A percentile compares a stretch with the other conserved stretches of the same genome.
phyloP scores from a whole-genome alignment of 1,140 invertebrate genomes.

The Ceratoteleas bidentatus region DNA sequence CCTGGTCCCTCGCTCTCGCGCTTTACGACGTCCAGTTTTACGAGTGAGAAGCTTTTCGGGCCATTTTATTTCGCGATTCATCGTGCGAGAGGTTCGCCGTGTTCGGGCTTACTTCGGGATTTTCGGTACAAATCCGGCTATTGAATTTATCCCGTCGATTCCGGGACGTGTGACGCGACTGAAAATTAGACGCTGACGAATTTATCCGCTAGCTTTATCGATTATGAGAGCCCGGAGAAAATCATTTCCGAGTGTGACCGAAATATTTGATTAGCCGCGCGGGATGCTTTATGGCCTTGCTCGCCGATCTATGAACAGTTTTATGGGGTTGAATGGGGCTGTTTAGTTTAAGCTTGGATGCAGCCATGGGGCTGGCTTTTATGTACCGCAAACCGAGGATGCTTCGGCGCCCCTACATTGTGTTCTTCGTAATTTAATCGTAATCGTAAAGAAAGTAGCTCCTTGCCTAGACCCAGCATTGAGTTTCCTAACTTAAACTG shows the following conservation, averaged over 20 bases:
- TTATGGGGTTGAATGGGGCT: background rate
- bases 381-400: too few relatives aligned
- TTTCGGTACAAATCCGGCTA: conserved; percentile 54
- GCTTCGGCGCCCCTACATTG: too few relatives aligned
- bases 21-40: conserved; percentile 72
- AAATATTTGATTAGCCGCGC: conserved; percentile 40
- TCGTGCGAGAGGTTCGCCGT: conserved; percentile 35
- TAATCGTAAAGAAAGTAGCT: too few relatives aligned
- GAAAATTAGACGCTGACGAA: conserved; percentile 43
- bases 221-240: conserved; percentile 25
- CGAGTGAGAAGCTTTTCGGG: conserved; percentile 69
- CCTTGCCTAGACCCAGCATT: too few relatives aligned
- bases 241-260: conserved; percentile 41
- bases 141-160: conserved; percentile 58
- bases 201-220: conserved; percentile 40
- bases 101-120: conserved; percentile 41
- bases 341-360: conserved; percentile 1
- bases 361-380: too few relatives aligned
- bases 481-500: too few relatives aligned
- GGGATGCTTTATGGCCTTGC: conserved; percentile 19
- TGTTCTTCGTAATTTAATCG: too few relatives aligned
- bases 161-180: conserved; percentile 39
- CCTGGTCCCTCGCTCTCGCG: conserved; percentile 14
- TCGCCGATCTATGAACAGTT: background rate
- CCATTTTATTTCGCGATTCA: conserved; percentile 67